A percentile compares a stretch with the other conserved stretches of the same genome.
These are phyloP conservation scores for Lamellibrachia luymesi DNA, from an alignment of 1,140 invertebrate species.

Conservation along the genomic window DNA sequence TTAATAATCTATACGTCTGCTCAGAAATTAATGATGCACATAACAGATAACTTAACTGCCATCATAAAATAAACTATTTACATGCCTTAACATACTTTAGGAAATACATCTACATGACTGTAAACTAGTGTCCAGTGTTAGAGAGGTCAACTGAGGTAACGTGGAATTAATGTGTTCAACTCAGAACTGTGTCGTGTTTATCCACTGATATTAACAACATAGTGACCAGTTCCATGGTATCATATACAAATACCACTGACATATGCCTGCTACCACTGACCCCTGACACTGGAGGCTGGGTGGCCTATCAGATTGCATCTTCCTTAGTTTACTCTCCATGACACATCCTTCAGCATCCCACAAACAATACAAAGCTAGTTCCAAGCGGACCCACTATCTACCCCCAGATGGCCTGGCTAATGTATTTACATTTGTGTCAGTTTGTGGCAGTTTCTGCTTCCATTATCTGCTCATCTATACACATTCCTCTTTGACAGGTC, in stretches of 20 bases:
- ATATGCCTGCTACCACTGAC: not conserved
- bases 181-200: not conserved
- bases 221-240: not conserved
- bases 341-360: not conserved
- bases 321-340: not conserved
- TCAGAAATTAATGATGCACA: not conserved
- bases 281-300: not conserved
- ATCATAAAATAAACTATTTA: not conserved
- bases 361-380: not conserved
- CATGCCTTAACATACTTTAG: not conserved
- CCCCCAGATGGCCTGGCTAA: not conserved
- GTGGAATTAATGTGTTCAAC: not conserved
- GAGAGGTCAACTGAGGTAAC: not conserved
- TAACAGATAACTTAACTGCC: not conserved
- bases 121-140: not conserved
- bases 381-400: not conserved
- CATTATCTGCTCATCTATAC: not conserved
- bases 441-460: not conserved
- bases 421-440: not conserved
- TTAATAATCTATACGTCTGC: not conserved
- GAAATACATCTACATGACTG: not conserved
- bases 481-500: not conserved
- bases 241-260: not conserved
- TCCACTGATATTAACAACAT: not conserved
- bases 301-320: conserved; percentile 1